Conservation (phyloP, 2,888 invertebrate species). For the Electrophaes corylata region DNA sequence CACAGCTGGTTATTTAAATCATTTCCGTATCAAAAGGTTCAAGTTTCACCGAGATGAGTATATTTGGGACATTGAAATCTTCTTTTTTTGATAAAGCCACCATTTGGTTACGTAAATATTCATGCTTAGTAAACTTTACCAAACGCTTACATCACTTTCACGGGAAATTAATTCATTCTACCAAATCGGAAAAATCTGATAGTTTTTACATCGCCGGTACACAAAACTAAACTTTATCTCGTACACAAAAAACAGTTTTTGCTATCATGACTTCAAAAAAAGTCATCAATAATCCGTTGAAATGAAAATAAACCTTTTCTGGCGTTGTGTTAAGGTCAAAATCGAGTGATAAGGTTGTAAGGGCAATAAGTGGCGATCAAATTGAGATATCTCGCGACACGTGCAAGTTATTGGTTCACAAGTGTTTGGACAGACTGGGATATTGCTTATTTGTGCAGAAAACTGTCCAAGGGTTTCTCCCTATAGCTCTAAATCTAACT, state of each 20-base stretch:
- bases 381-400: conserved; percentile 79
- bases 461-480: conserved; percentile 44
- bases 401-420: conserved; percentile 79
- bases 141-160: conserved; percentile 57
- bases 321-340: conserved; percentile 19
- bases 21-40: neutral
- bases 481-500: neutral
- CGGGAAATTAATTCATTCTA: conserved; percentile 69
- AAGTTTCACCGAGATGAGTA: neutral
- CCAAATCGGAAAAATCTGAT: conserved; percentile 52
- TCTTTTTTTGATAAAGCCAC: neutral
- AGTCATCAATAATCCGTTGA: neutral
- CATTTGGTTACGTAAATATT: conserved; percentile 41
- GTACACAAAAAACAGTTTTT: neutral
- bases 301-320: conserved; percentile 33
- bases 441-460: conserved; percentile 77
- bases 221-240: conserved; percentile 1
- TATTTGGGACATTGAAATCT: neutral
- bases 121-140: conserved; percentile 45
- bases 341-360: conserved; percentile 42
- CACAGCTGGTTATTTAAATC: too few relatives aligned
- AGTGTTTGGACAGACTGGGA: conserved; percentile 79
- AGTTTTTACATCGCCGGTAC: conserved; percentile 35
- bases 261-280: neutral
- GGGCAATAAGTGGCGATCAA: conserved; percentile 69